phyloP scores from a whole-genome alignment of 2,888 invertebrate genomes.

The Dynastes hyllus region DNA sequence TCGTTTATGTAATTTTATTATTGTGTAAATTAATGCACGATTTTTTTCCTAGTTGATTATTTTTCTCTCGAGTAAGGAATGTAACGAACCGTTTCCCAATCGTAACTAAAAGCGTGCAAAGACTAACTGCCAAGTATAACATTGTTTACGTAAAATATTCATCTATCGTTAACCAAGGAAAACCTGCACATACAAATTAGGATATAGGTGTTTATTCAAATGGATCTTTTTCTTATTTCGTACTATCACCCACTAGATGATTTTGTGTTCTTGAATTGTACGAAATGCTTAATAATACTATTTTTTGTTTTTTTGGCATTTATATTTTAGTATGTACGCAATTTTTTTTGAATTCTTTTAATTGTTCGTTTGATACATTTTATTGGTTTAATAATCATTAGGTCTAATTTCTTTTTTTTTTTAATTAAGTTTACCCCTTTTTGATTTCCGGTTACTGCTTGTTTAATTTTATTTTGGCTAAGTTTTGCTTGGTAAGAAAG shows the following conservation, averaged over 20 bases:
- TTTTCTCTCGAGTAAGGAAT: background rate
- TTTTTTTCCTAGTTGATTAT: conserved; percentile 44
- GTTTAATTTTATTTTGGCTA: conserved; percentile 29
- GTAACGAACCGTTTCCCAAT: conserved; percentile 25
- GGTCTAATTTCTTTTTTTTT: conserved; percentile 26
- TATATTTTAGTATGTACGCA: conserved; percentile 40
- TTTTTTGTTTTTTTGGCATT: conserved; percentile 27
- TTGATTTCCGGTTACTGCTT: conserved; percentile 21
- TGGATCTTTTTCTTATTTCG: conserved; percentile 48
- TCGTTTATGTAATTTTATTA: conserved; percentile 49
- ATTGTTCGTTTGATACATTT: conserved; percentile 38
- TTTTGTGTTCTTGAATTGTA: conserved; percentile 38
- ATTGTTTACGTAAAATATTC: conserved; percentile 54
- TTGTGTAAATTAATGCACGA: conserved; percentile 45
- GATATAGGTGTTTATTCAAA: conserved; percentile 49
- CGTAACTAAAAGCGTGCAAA: conserved; percentile 42
- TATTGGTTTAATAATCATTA: conserved; percentile 37
- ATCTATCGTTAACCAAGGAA: conserved; percentile 59
- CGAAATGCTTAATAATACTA: conserved; percentile 35
- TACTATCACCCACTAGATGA: conserved; percentile 26
- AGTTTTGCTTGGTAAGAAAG: conserved; percentile 43
- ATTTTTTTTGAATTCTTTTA: conserved; percentile 27
- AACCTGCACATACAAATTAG: conserved; percentile 52
- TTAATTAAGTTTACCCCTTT: conserved; percentile 23
- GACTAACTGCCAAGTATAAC: conserved; percentile 48